These are phyloP conservation scores for Penaeus chinensis DNA, from an alignment of 1,140 invertebrate species.

Conservation along the genomic window DNA sequence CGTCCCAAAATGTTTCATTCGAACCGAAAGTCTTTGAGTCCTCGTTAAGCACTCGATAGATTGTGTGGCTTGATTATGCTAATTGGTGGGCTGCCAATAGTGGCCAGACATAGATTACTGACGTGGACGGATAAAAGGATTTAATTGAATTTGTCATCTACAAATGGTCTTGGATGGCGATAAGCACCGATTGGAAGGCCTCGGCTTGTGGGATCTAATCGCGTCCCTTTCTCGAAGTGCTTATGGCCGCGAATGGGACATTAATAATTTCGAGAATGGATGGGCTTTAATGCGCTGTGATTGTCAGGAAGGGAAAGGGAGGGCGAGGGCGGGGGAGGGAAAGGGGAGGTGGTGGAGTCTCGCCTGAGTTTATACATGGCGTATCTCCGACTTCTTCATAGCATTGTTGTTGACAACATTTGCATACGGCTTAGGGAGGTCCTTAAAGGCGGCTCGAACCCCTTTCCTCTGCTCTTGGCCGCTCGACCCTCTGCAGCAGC, in stretches of 20 bases:
- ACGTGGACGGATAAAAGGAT: slow-evolving; percentile 41
- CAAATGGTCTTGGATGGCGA: slow-evolving; percentile 54
- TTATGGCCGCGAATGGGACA: slow-evolving; percentile 7
- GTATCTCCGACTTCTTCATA: too few relatives aligned
- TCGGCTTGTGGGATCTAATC: neutral
- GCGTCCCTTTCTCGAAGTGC: slow-evolving; percentile 1
- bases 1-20: slow-evolving; percentile 48
- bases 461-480: too few relatives aligned
- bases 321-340: neutral
- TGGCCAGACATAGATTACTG: slow-evolving; percentile 54
- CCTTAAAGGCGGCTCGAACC: too few relatives aligned
- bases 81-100: slow-evolving; percentile 56
- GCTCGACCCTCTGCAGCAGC: too few relatives aligned
- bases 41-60: slow-evolving; percentile 54
- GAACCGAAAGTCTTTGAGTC: slow-evolving; percentile 26
- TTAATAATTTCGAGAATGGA: slow-evolving; percentile 38
- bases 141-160: slow-evolving; percentile 62
- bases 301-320: neutral
- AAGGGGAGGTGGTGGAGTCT: neutral
- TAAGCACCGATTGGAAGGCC: slow-evolving; percentile 24
- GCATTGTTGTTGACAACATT: too few relatives aligned
- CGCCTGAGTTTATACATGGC: neutral
- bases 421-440: too few relatives aligned
- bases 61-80: slow-evolving; percentile 52
- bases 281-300: slow-evolving; percentile 25